These are phyloP conservation scores for Chamaetylas fuelleborni DNA, from an alignment of 2,113 vertebrate genomes.

Conservation along the genomic window DNA sequence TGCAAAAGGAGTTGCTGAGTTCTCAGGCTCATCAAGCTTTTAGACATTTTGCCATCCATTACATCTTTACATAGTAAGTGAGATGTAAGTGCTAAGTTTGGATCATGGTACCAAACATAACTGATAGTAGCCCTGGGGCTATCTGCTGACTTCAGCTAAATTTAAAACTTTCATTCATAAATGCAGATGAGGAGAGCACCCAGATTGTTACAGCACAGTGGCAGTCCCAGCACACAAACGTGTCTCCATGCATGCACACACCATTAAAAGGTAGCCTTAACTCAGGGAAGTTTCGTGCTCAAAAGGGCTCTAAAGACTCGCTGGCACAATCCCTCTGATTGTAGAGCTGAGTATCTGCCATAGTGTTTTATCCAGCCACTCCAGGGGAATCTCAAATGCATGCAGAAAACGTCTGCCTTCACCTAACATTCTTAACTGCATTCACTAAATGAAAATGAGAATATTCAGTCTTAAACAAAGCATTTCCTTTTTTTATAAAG, in stretches of 20 bases:
- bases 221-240: not conserved
- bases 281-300: not conserved
- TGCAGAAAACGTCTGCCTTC: conserved; percentile 14
- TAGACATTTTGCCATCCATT: conserved; percentile 29
- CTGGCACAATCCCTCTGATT: not conserved
- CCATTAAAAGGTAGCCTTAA: not conserved
- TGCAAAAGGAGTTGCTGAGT: not conserved
- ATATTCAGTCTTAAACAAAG: conserved; percentile 29
- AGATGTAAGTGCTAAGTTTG: conserved; percentile 45
- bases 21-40: not conserved
- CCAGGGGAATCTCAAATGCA: conserved; percentile 23
- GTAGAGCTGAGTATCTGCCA: not conserved
- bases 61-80: conserved; percentile 22
- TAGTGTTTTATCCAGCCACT: conserved; percentile 23
- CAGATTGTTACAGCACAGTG: not conserved
- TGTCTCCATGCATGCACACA: accelerated
- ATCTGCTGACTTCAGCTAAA: conserved; percentile 9
- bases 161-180: conserved; percentile 57
- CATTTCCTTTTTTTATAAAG: conserved; percentile 24
- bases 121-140: conserved; percentile 34
- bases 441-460: conserved; percentile 29
- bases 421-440: not conserved
- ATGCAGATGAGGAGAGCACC: not conserved
- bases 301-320: not conserved
- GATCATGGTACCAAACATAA: conserved; percentile 45